Conservation (phyloP, 2,888 invertebrate species). For the Oscheius sp. region DNA sequence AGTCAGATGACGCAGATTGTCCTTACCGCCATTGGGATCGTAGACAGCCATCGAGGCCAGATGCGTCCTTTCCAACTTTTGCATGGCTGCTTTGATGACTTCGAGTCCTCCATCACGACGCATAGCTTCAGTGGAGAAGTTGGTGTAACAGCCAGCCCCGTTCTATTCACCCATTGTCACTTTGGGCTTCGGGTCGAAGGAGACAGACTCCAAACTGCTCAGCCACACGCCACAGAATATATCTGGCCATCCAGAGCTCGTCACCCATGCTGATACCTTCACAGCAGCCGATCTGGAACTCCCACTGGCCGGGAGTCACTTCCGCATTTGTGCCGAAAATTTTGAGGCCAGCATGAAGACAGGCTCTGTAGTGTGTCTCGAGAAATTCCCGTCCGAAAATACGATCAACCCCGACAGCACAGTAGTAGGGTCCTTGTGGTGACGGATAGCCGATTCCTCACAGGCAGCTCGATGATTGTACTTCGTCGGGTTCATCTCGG, state of each 20-base stretch:
- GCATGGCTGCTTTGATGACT: conserved; percentile 52
- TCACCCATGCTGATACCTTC: conserved; percentile 76
- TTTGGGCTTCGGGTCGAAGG: conserved; percentile 76
- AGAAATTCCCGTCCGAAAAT: conserved; percentile 94
- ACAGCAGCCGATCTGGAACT: conserved; percentile 76
- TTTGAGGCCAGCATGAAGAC: conserved; percentile 91
- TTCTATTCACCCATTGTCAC: conserved; percentile 83
- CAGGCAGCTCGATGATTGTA: conserved; percentile 75
- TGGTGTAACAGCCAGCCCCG: conserved; percentile 94
- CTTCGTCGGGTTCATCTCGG: conserved; percentile 85
- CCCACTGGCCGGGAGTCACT: conserved; percentile 67
- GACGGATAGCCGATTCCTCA: conserved; percentile 70
- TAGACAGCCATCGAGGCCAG: conserved; percentile 80
- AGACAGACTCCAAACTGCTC: conserved; percentile 76
- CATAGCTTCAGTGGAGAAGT: conserved; percentile 93
- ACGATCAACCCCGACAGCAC: conserved; percentile 94
- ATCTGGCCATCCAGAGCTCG: conserved; percentile 76
- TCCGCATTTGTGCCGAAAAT: conserved; percentile 90
- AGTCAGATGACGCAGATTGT: conserved; percentile 92
- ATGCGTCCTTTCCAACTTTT: conserved; percentile 87
- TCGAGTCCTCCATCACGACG: conserved; percentile 75
- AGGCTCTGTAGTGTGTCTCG: conserved; percentile 94
- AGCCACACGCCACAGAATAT: conserved; percentile 74
- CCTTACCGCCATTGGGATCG: conserved; percentile 87
- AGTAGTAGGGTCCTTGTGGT: conserved; percentile 82